A percentile compares a stretch with the other conserved stretches of the same genome.
These are phyloP conservation scores for Tyrophagus putrescentiae DNA, from an alignment of 1,140 invertebrate genomes.

Conservation along the genomic window DNA sequence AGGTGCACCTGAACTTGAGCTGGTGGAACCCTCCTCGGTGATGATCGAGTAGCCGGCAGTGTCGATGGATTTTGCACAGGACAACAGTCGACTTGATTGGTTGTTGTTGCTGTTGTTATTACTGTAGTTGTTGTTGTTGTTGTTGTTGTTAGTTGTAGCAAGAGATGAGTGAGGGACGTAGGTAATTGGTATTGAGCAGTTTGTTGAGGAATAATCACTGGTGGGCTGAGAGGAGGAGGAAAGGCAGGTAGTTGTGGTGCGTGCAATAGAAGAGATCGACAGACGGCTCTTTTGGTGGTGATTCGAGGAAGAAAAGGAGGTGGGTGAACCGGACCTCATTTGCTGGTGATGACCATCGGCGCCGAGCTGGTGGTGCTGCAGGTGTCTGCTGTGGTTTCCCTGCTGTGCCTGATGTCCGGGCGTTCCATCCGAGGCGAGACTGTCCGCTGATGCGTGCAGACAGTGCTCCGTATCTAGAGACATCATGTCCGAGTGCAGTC, in stretches of 20 bases:
- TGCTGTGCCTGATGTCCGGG: too few species aligned
- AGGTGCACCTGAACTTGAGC: conserved; percentile 1
- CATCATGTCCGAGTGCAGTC: neutral
- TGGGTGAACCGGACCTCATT: too few species aligned
- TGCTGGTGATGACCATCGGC: too few species aligned
- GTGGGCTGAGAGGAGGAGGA: too few species aligned
- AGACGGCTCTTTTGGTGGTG: neutral
- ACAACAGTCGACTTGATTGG: too few species aligned
- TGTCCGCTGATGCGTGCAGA: neutral
- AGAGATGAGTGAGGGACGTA: too few species aligned
- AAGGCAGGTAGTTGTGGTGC: conserved; percentile 6
- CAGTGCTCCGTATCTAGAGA: neutral
- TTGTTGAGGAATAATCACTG: conserved; percentile 4
- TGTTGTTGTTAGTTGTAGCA: neutral
- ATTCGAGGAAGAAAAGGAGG: too few species aligned
- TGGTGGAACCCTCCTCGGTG: conserved; percentile 2
- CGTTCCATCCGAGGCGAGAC: neutral
- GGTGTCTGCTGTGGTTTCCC: too few species aligned
- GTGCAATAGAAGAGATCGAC: neutral
- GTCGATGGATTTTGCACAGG: too few species aligned
- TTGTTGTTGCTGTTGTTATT: neutral
- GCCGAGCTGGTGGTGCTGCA: too few species aligned
- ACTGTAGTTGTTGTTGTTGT: neutral
- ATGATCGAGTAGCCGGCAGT: conserved; percentile 5
- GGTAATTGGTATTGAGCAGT: too few species aligned